Evolutionary conservation across 1,140 invertebrate species (phyloP), one percentile per base, ranked within the genome.

Genomic region (Dendroctonus valens): DNA sequence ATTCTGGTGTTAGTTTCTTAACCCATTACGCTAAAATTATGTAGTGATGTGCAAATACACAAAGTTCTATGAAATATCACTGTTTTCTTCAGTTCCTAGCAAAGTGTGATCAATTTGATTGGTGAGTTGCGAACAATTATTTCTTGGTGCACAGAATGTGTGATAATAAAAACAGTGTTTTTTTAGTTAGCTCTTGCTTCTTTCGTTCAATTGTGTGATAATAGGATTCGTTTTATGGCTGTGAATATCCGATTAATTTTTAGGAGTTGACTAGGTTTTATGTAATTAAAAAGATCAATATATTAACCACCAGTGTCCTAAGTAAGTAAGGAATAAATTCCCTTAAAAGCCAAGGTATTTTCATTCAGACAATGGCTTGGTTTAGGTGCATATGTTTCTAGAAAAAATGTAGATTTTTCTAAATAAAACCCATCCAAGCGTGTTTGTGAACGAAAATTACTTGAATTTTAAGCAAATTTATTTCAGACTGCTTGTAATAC

Each of bases 31-130:
- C 52, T 46, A 12, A 58, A 46, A 51, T 57, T 46, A 40, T 59
- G 66, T 63, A 67, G 69, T 70, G 70, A 42, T 64, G 57, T 69
- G 70, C 57, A 68, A 68, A 69, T 61, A 67, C 41, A 70, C 15
- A 69, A 66, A 48, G 57, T 69, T 60, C 63, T 55, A 39, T 41
- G 52, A 42, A 58, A 26, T 26, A 58, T 46, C n/a, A 42, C 59
- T 66, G 67, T 69, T 64, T 66, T 69, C 49, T 66, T 60, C 41
- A 50, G 66, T 68, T 57, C 42, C 51, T 58, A 14, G 62, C 44
- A 44, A 44, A 49, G 62, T 64, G 52, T 39, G 40, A 50, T 53
- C 6, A 37, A 26, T 15, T 7, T 51, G 8, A 8, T 52, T 62
- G 40, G 54, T 41, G 54, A 55, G 55, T 58, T 37, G 54, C 40